Evolutionary conservation across 2,113 vertebrate genomes (phyloP).

Genomic region (Pseudonaja textilis): DNA sequence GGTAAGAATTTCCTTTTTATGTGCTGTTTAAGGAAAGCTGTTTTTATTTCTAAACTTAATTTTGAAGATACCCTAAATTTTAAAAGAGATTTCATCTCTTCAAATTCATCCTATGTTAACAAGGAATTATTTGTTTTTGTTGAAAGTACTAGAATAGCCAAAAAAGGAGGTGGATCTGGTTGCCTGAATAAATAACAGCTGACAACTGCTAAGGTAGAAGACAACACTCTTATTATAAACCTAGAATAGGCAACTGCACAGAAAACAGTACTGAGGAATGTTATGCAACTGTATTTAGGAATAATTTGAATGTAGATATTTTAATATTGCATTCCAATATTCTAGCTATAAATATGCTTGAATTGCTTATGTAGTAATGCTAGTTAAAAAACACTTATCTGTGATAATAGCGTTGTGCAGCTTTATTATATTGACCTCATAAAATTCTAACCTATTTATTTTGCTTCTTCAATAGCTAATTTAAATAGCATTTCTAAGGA

Average conservation of each 20-base stretch:
- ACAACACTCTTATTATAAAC: conserved; percentile 70
- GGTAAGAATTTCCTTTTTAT: background rate
- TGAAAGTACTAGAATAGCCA: conserved; percentile 4
- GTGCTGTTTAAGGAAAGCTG: background rate
- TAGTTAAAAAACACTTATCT: conserved; percentile 42
- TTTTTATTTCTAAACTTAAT: background rate
- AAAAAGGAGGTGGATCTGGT: conserved; percentile 42
- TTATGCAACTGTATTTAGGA: background rate
- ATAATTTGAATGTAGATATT: background rate
- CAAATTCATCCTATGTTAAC: conserved; percentile 29
- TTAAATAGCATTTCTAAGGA: background rate
- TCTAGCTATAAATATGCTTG: background rate
- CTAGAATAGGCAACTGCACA: conserved; percentile 32
- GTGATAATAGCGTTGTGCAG: conserved; percentile 75
- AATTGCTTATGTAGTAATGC: conserved; percentile 30
- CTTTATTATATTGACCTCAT: conserved; percentile 66
- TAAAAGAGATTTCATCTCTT: background rate
- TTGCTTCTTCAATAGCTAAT: background rate
- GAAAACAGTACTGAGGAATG: background rate
- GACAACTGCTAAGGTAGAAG: conserved; percentile 57
- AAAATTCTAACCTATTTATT: background rate
- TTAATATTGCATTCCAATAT: background rate
- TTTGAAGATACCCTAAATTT: background rate
- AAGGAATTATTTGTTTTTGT: conserved; percentile 47
- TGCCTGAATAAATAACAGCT: conserved; percentile 59